Base-by-base conservation (phyloP, 2,113 vertebrate genomes). In the Eudyptes chrysolophus region DNA sequence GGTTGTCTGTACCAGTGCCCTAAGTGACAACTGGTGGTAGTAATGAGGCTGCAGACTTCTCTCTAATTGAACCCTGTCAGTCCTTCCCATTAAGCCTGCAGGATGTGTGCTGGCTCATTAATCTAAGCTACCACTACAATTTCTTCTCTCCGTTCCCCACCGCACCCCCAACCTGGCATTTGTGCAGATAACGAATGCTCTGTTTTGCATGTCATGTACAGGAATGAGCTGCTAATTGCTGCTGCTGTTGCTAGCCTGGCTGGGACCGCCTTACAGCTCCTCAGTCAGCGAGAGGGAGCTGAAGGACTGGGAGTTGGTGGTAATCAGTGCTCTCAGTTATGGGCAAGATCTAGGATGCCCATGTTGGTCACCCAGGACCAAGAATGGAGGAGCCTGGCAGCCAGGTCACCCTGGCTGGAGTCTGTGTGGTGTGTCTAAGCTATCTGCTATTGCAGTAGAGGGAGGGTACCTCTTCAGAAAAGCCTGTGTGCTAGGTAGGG, bases 81-180 rank as follows among this genome's bases (percentile, higher is more conserved):
- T 48, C 10, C 72, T 97, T 87, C 92, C 92, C 94, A 86, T 98
- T 94, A 97, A 97, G 90, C 87, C 85, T 10, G 34, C 70, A 83
- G 95, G 55, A 83, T 95, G 42, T 85, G 79, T 94, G 96, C 88
- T 94, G 94, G 92, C 95, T 98, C 97, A 97, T 98, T 98, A 98
- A 97, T 95, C 89, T 93, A 95, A 96, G 44, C 84, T 62, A 81
- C 49, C 34, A 42, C 77, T 94, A 86, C 74, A 90, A 97, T 90
- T 95, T 86, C 81, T 94, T 72, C 34, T 65, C 78, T 89, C 55
- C 27, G 0, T 92, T 97, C 42, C 82, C 87, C 74, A 54, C 7
- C 29, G 60, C 8, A 15, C 16, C 27, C 11, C 20, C 15, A 68
- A 52, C 32, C 32, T 68, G 72, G 44, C 38, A 68, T 88, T 46